A percentile compares a stretch with the other conserved stretches of the same genome.
Conservation (phyloP, 1,140 invertebrate genomes). For the Leguminivora glycinivorella region DNA sequence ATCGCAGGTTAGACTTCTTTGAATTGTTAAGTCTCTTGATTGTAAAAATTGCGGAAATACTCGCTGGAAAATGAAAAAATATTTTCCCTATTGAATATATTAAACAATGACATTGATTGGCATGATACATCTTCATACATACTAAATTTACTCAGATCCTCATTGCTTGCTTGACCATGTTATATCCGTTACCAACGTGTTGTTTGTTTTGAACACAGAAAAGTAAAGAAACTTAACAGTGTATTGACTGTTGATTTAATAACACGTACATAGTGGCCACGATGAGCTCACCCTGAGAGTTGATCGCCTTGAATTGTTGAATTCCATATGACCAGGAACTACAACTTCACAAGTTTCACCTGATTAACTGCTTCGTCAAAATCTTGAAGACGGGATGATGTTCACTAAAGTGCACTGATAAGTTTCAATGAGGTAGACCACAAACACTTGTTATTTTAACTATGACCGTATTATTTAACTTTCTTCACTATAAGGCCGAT, state of each 20-base stretch:
- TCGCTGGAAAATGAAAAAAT: no score
- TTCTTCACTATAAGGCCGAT: no score
- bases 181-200: neutral
- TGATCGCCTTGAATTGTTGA: conserved; percentile 24
- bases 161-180: neutral
- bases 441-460: no score
- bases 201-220: conserved; percentile 19
- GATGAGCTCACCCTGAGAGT: conserved; percentile 20
- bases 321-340: conserved; percentile 4
- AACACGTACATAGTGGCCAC: neutral
- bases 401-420: no score
- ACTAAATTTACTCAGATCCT: neutral
- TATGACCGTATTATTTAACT: no score
- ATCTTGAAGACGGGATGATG: neutral
- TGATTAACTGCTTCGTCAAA: neutral
- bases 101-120: no score
- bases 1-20: no score
- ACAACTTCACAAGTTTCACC: neutral
- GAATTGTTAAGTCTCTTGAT: no score
- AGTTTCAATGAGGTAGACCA: no score
- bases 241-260: conserved; percentile 7
- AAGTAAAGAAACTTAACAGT: conserved; percentile 2
- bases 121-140: no score
- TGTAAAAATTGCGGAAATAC: no score
- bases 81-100: no score